Evolutionary conservation across 2,888 invertebrate species (phyloP), one percentile per base, ranked within the genome.

Genomic region (Cataglyphis cursor): DNA sequence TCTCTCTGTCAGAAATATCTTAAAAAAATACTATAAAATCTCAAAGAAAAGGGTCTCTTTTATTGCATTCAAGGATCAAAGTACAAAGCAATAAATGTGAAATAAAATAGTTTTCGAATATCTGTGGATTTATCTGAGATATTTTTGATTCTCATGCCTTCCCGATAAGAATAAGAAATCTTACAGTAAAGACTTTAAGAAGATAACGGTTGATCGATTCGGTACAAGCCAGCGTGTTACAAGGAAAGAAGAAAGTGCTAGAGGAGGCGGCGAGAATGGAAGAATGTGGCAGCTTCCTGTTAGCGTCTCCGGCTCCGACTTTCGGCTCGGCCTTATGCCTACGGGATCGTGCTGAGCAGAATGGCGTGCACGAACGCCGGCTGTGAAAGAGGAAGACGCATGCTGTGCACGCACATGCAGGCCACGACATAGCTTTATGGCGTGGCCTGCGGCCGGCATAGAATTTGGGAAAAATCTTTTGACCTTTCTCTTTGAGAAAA

Each of bases 231-330:
- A 48, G 44, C 18, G 44, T 21, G 68, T 76, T 85, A 76, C 70
- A 61, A 87, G 74, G 74, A 78, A 91, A 91, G 48, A 83, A 72
- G 82, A 82, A 68, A 59, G 24, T 38, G 59, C 54, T 64, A 44
- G 21, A 28, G 38, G 48, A 72, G 64, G 62, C 44, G 15, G 28
- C 44, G 41, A 21, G 82, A 76, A 76, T 82, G 68, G 62, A 84
- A 82, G 91, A 92, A 92, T 92, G 91, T 88, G 90, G 89, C 90
- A 91, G 90, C 90, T 92, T 92, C 92, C 91, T 91, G 92, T 92
- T 87, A 90, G 85, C 54, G 81, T 73, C 59, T 80, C 51, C 85
- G 81, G 61, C 80, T 64, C 70, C 73, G 70, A 65, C 65, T 76
- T 75, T 65, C 66, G 66, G 70, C 24, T 38, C 54, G 59, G 59